Conservation (phyloP, 2,797 vertebrate genomes). For the Glossophaga mutica region DNA sequence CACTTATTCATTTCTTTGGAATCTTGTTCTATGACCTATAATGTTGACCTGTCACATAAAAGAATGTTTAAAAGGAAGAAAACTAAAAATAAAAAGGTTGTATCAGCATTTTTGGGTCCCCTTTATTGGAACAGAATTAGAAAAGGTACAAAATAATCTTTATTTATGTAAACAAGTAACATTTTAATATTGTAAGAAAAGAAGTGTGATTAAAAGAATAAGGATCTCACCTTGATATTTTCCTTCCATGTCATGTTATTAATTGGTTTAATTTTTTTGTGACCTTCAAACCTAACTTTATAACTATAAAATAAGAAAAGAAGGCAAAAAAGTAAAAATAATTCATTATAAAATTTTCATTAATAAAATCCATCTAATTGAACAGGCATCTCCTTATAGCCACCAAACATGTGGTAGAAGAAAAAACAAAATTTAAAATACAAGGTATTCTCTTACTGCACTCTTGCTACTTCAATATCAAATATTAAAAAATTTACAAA, state of each 20-base stretch:
- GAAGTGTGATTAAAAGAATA: background rate
- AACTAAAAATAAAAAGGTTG: background rate
- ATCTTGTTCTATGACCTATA: conserved; percentile 23
- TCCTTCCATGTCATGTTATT: background rate
- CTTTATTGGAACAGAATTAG: background rate
- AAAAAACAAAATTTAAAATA: background rate
- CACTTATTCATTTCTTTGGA: conserved; percentile 40
- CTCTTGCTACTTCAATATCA: background rate
- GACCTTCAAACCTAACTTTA: background rate
- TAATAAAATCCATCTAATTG: background rate
- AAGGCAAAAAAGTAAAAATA: background rate
- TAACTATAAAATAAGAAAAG: background rate
- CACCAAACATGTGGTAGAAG: background rate
- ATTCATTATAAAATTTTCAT: background rate
- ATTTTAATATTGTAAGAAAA: background rate
- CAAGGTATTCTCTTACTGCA: background rate
- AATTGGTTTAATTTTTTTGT: background rate
- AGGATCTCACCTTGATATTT: background rate
- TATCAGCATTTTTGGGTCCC: background rate
- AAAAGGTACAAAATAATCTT: background rate
- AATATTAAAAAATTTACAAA: background rate
- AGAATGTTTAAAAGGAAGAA: conserved; percentile 23
- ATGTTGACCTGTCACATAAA: background rate
- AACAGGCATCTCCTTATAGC: background rate
- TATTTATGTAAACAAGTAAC: background rate